phyloP scores from a whole-genome alignment of 2,888 invertebrate species.

The Drosophila parthenogenetica region DNA sequence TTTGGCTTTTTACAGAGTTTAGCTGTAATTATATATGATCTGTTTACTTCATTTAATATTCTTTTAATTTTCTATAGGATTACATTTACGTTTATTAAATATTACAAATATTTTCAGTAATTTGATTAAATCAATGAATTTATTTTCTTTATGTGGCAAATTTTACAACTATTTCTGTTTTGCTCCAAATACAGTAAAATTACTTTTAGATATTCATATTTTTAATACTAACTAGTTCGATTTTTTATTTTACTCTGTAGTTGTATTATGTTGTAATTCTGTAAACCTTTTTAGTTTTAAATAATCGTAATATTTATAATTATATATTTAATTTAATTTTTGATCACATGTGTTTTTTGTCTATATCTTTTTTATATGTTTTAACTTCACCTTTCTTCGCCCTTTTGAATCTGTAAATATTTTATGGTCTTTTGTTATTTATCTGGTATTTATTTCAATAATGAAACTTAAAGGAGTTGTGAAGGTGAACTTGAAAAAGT shows the following conservation, averaged over 20 bases:
- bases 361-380: conserved; percentile 37
- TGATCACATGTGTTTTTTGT: conserved; percentile 75
- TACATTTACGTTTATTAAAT: conserved; percentile 52
- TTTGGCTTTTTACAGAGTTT: conserved; percentile 23
- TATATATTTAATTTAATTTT: conserved; percentile 69
- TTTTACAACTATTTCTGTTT: conserved; percentile 37
- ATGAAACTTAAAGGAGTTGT: conserved; percentile 16
- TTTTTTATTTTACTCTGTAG: conserved; percentile 25
- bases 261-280: conserved; percentile 41
- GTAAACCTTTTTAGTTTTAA: conserved; percentile 57
- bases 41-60: conserved; percentile 13
- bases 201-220: conserved; percentile 42
- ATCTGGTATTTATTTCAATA: not conserved
- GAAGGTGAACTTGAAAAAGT: not conserved
- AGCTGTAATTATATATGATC: conserved; percentile 18
- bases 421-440: conserved; percentile 1
- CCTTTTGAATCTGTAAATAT: conserved; percentile 35
- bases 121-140: conserved; percentile 47
- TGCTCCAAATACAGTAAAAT: conserved; percentile 46
- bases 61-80: conserved; percentile 50
- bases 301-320: conserved; percentile 63
- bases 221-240: conserved; percentile 22
- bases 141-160: conserved; percentile 39
- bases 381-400: conserved; percentile 48
- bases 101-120: conserved; percentile 39